Conservation (phyloP, 2,113 vertebrate species). For the Oplegnathus fasciatus region DNA sequence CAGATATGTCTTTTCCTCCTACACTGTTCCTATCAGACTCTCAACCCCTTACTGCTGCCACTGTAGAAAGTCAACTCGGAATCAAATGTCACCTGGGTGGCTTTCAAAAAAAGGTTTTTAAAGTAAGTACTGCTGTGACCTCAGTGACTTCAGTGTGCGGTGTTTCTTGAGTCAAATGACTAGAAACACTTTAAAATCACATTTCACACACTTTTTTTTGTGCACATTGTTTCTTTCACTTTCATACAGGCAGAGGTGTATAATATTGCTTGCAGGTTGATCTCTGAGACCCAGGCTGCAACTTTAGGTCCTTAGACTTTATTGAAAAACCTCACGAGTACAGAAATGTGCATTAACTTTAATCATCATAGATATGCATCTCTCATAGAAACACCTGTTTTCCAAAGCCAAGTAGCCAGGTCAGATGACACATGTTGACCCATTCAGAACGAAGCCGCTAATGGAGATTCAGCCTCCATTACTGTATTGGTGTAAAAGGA, state of each 20-base stretch:
- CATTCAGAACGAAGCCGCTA: background rate
- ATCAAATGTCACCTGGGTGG: constrained; percentile 69
- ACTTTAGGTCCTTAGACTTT: background rate
- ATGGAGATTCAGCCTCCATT: background rate
- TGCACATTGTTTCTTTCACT: constrained; percentile 19
- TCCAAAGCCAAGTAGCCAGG: background rate
- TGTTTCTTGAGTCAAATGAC: constrained; percentile 27
- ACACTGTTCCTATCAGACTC: constrained; percentile 52
- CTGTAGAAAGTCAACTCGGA: constrained; percentile 45
- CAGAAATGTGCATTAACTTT: background rate
- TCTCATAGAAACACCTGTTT: background rate
- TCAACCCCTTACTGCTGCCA: constrained; percentile 37
- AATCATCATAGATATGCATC: background rate
- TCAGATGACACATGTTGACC: background rate
- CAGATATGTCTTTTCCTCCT: constrained; percentile 60
- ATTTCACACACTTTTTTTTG: constrained; percentile 20
- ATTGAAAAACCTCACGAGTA: background rate
- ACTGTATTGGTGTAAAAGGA: background rate
- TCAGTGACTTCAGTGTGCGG: background rate
- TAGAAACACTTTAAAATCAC: constrained; percentile 1
- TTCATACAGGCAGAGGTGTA: background rate
- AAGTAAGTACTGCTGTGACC: constrained; percentile 38
- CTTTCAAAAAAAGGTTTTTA: constrained; percentile 43
- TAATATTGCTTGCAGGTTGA: background rate
- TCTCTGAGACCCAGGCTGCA: background rate